Base-by-base conservation (phyloP, 2,797 vertebrate genomes). In the Phrynocephalus guinanensis region DNA sequence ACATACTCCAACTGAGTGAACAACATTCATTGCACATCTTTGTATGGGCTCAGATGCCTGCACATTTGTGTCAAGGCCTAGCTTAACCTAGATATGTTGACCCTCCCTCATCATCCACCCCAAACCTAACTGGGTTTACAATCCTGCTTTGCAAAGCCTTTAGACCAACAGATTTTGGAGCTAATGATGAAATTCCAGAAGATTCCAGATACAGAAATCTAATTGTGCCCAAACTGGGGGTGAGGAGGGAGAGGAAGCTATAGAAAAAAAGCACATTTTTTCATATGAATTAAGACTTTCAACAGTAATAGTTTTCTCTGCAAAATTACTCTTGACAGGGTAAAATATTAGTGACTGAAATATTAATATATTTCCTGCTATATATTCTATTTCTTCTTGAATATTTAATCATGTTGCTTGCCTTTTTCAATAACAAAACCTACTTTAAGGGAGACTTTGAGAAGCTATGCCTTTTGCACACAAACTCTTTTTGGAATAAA, bases 371-470 rank as follows among this genome's bases (percentile, higher is more conserved):
- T 70, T 70, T 82, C 66, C 63, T 28, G 66, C 6, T 70, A 82
- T n/a, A 18, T n/a, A 70, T 70, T 82, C 26, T 70, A 82, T n/a
- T 8, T n/a, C 48, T 50, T 82, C 66, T 28, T 82, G 66, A 82
- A 82, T n/a, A 67, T 67, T 67, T 81, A 82, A 70, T 30, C 26
- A n/a, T 70, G 67, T 70, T 28, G 18, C 30, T 70, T 50, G 15
- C 28, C 28, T 82, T 82, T 70, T 70, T 70, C 44, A 82, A n/a
- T 70, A 82, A 82, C 38, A 82, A 82, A 50, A 10, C 50, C 81
- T 82, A 10, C 16, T 38, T 81, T 44, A 67, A 63, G 22, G 60
- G 60, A 56, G 60, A 63, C 5, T 16, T 15, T 63, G 16, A 18
- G 18, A 63, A 63, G 60, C 60, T 63, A 63, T 63, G 60, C 60